phyloP scores from a whole-genome alignment of 2,888 invertebrate genomes.

The Cryptocephalus primarius region DNA sequence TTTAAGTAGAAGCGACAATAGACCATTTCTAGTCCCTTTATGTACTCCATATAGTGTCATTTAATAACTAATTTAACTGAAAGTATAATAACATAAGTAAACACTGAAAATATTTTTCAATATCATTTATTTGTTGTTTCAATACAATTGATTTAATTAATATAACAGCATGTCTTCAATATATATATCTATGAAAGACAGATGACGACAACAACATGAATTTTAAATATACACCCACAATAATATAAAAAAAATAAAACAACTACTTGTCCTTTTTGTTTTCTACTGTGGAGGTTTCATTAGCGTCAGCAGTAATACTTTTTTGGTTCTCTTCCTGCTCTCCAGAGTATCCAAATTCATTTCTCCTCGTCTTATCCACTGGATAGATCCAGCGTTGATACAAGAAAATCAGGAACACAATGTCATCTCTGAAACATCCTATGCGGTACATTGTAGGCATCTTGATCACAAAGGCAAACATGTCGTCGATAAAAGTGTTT shows the following conservation, averaged over 20 bases:
- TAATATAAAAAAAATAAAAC: slow-evolving; percentile 1
- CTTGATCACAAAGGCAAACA: slow-evolving; percentile 99
- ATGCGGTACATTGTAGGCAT: slow-evolving; percentile 99
- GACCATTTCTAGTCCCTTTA: no score
- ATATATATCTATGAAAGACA: no score
- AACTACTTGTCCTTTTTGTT: slow-evolving; percentile 16
- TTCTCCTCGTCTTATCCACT: slow-evolving; percentile 86
- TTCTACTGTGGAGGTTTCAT: slow-evolving; percentile 10
- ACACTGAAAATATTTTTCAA: no score
- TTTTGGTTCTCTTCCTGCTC: slow-evolving; percentile 39
- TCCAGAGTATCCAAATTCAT: slow-evolving; percentile 97
- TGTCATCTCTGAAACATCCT: slow-evolving; percentile 97
- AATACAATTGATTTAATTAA: no score
- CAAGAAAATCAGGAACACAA: slow-evolving; percentile 96
- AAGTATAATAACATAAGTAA: no score
- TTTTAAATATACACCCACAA: no score
- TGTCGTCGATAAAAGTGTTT: slow-evolving; percentile 99
- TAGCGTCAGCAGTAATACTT: slow-evolving; percentile 7
- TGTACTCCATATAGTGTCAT: no score
- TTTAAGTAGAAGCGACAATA: no score
- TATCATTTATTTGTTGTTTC: no score
- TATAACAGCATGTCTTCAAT: no score
- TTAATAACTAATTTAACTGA: no score
- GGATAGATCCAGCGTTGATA: slow-evolving; percentile 99
- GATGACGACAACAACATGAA: no score